These are phyloP conservation scores for Teleogryllus oceanicus DNA, from an alignment of 2,888 invertebrate species.

Conservation along the genomic window DNA sequence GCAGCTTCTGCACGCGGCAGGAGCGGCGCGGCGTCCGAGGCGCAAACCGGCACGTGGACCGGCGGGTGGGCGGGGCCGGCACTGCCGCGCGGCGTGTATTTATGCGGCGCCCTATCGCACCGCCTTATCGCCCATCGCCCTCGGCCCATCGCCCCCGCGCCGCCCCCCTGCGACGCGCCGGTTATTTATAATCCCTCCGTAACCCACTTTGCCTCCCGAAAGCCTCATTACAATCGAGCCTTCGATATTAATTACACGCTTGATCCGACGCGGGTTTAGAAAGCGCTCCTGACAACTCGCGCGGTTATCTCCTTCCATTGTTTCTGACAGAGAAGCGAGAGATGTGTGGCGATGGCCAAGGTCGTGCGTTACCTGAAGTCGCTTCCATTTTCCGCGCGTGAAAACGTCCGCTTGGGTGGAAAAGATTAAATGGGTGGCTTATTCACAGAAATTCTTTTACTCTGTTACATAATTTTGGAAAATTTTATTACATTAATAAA, in stretches of 20 bases:
- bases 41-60: too few relatives aligned
- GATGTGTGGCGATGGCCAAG: background rate
- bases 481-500: too few relatives aligned
- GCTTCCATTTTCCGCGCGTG: too few relatives aligned
- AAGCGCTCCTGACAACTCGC: background rate
- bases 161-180: background rate
- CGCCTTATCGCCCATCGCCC: background rate
- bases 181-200: constrained; percentile 5
- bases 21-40: too few relatives aligned
- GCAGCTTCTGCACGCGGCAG: too few relatives aligned
- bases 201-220: constrained; percentile 8
- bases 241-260: constrained; percentile 6
- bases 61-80: background rate
- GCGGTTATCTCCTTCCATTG: background rate
- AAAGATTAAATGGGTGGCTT: too few relatives aligned
- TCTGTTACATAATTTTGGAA: too few relatives aligned
- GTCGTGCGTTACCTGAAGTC: background rate
- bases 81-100: background rate
- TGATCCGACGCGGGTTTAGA: background rate
- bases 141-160: background rate
- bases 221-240: constrained; percentile 6
- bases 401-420: too few relatives aligned
- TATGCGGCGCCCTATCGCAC: background rate
- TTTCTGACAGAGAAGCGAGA: background rate
- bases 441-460: too few relatives aligned